Evolutionary conservation across 2,797 vertebrate species (phyloP), one percentile per base, ranked within the genome.

Genomic region (Heterohyrax brucei): DNA sequence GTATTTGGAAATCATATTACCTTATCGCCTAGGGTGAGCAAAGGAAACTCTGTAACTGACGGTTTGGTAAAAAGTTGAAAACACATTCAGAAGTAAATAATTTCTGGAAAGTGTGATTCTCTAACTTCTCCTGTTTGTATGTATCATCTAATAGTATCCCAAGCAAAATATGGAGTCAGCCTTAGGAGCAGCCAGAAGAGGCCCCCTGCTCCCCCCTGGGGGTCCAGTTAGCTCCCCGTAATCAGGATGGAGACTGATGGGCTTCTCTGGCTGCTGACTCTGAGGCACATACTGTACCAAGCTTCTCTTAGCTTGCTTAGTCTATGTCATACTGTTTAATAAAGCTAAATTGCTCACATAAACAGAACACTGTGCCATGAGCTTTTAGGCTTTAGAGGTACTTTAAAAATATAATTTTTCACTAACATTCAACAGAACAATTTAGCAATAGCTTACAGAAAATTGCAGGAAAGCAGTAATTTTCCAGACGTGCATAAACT

Each of bases 261-360:
- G 81, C 64, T 89, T 92, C 92, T 73, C 95, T 33, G 61, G 89
- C 3, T 96, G 89, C 10, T 48, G 90, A 48, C 93, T 93, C 87
- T 84, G 84, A 97, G 87, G 87, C 91, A 94, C 2, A 12, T 24
- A 0, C 92, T 85, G 91, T 80, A 85, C 73, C 28, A 12, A 87
- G 96, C 96, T 89, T 50, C 33, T 88, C 97, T 94, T 30, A 61
- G 91, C 95, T 96, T 50, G 0, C 93, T 95, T 92, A 7, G 56
- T n/a, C 94, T 56, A 0, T 96, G 95, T 91, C 98, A 76, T 18
- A 88, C 96, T 97, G 97, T 94, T 98, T 97, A 96, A 97, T 97
- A 98, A 98, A 97, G 94, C 95, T 94, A 94, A 97, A 98, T 92
- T 97, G 96, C 96, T 95, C 95, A 87, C 80, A 84, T 95, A 95